Conservation (phyloP, 2,797 vertebrate species). For the Falco naumanni region DNA sequence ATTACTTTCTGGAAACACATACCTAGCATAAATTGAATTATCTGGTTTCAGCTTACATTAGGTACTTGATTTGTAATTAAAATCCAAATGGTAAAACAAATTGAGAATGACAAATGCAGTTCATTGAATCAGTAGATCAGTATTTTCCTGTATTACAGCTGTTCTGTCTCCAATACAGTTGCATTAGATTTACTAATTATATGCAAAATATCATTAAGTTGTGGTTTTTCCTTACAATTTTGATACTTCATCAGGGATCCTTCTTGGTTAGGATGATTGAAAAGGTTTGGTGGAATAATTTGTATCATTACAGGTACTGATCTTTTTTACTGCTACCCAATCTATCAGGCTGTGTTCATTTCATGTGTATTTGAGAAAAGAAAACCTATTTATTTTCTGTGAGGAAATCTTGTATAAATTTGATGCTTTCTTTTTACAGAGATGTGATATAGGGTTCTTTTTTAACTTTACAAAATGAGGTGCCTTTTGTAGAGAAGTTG, state of each 20-base stretch:
- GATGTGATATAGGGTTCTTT: background rate
- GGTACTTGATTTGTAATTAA: constrained; percentile 18
- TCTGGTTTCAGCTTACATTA: constrained; percentile 1
- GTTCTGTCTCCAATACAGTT: background rate
- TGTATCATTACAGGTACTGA: background rate
- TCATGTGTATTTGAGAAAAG: background rate
- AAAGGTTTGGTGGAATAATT: background rate
- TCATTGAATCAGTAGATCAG: background rate
- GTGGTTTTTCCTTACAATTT: background rate
- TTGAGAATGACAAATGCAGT: background rate
- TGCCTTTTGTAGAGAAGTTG: background rate
- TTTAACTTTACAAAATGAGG: background rate
- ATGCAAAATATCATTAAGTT: background rate
- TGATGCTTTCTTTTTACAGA: background rate
- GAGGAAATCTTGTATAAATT: background rate
- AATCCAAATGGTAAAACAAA: constrained; percentile 23
- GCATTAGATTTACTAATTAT: background rate
- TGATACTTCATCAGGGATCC: background rate
- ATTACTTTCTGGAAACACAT: background rate
- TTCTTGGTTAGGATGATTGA: background rate
- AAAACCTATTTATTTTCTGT: background rate
- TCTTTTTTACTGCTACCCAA: background rate
- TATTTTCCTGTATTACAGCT: background rate
- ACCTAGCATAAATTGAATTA: constrained; percentile 10
- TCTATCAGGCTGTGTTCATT: background rate